These are phyloP conservation scores for Heliopora coerulea DNA, from an alignment of 92 coral and sea anemone species.

Conservation along the genomic window DNA sequence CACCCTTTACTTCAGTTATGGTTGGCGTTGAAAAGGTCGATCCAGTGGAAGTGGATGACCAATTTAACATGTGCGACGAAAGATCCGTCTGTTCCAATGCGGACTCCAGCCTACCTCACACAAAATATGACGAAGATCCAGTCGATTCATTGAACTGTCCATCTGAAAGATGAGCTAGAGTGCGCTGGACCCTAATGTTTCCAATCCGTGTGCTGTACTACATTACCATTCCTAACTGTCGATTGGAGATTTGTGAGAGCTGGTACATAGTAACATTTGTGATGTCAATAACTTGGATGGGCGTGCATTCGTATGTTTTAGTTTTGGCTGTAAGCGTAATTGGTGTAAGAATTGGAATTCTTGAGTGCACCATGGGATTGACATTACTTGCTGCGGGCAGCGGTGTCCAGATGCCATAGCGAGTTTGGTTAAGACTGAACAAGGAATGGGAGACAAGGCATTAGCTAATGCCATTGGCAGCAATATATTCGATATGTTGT, in stretches of 20 bases:
- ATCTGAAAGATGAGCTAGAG: conserved; percentile 50
- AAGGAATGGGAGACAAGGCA: conserved; percentile 99
- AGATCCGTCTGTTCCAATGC: conserved; percentile 22
- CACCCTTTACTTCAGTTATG: background rate
- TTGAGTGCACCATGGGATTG: conserved; percentile 98
- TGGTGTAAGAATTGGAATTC: conserved; percentile 92
- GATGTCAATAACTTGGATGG: conserved; percentile 94
- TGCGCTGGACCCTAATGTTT: conserved; percentile 74
- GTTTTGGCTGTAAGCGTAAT: conserved; percentile 97
- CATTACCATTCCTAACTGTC: conserved; percentile 90
- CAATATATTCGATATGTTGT: conserved; percentile 88
- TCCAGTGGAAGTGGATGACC: background rate
- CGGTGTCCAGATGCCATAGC: conserved; percentile 98
- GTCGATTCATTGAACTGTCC: conserved; percentile 71
- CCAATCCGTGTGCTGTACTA: conserved; percentile 72
- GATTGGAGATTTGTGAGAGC: conserved; percentile 75
- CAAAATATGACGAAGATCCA: conserved; percentile 61
- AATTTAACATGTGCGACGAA: conserved; percentile 1
- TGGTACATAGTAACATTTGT: conserved; percentile 91
- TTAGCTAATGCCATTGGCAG: conserved; percentile 98
- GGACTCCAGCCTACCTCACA: conserved; percentile 18
- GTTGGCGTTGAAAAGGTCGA: background rate
- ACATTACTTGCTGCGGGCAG: conserved; percentile 97
- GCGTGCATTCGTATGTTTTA: conserved; percentile 73
- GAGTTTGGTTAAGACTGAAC: conserved; percentile 90